Conservation (phyloP, 2,888 invertebrate genomes). For the Agriopis aurantiaria region DNA sequence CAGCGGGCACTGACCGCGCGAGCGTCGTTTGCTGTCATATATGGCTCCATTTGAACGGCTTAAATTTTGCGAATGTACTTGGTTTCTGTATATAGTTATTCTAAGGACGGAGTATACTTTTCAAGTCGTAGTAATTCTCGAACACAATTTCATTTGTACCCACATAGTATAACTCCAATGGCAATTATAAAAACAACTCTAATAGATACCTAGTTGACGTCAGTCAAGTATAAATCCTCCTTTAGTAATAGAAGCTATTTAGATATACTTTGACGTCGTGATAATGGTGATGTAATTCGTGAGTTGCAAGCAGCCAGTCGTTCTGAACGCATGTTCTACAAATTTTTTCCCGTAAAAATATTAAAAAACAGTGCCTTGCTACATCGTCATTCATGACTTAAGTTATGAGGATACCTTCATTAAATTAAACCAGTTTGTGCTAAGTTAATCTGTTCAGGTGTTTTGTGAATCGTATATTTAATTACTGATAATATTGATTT, state of each 20-base stretch:
- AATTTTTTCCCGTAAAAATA: neutral
- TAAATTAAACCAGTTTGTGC: neutral
- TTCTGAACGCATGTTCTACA: neutral
- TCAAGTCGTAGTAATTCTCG: no score
- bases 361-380: neutral
- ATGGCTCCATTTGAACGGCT: no score
- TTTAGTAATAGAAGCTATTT: neutral
- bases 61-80: no score
- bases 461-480: neutral
- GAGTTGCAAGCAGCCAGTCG: constrained; percentile 8
- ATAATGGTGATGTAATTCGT: constrained; percentile 9
- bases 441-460: neutral
- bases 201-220: neutral
- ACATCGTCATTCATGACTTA: neutral
- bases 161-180: neutral
- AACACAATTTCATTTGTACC: neutral
- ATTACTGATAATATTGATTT: neutral
- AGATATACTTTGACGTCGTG: neutral
- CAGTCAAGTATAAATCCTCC: neutral
- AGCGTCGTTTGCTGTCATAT: no score
- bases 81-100: no score
- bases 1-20: no score
- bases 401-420: no score
- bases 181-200: neutral
- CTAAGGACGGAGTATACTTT: no score